phyloP scores from a whole-genome alignment of 2,888 invertebrate species.

The Polyommatus iphigenia region DNA sequence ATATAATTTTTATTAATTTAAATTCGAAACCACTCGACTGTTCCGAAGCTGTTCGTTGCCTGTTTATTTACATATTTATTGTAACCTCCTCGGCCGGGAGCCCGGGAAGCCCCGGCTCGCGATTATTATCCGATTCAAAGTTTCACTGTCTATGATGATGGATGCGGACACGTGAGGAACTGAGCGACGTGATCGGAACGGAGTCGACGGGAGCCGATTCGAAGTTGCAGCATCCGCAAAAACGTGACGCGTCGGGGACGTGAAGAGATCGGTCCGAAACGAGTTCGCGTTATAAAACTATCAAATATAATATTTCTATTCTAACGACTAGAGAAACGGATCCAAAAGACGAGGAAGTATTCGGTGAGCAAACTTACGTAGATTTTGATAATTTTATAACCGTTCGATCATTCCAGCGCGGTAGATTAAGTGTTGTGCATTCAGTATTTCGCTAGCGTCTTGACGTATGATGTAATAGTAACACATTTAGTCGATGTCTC shows the following conservation, averaged over 20 bases:
- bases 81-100: constrained; percentile 67
- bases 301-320: constrained; percentile 54
- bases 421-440: constrained; percentile 55
- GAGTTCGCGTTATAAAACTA: constrained; percentile 68
- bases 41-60: constrained; percentile 67
- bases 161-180: constrained; percentile 42
- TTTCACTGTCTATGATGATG: constrained; percentile 76
- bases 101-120: constrained; percentile 45
- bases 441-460: constrained; percentile 52
- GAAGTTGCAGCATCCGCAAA: not conserved
- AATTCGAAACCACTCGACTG: constrained; percentile 76
- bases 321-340: constrained; percentile 70
- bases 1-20: constrained; percentile 65
- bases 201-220: not conserved
- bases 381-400: constrained; percentile 62
- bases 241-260: constrained; percentile 45
- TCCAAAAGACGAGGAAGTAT: constrained; percentile 74
- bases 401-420: constrained; percentile 60
- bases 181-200: constrained; percentile 32
- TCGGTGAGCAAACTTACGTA: constrained; percentile 69
- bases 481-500: constrained; percentile 79
- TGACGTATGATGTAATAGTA: constrained; percentile 70
- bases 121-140: constrained; percentile 49
- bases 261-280: constrained; percentile 40
- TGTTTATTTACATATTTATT: constrained; percentile 77